Evolutionary conservation across 2,888 invertebrate genomes (phyloP).

Genomic region (Macropis europaea): DNA sequence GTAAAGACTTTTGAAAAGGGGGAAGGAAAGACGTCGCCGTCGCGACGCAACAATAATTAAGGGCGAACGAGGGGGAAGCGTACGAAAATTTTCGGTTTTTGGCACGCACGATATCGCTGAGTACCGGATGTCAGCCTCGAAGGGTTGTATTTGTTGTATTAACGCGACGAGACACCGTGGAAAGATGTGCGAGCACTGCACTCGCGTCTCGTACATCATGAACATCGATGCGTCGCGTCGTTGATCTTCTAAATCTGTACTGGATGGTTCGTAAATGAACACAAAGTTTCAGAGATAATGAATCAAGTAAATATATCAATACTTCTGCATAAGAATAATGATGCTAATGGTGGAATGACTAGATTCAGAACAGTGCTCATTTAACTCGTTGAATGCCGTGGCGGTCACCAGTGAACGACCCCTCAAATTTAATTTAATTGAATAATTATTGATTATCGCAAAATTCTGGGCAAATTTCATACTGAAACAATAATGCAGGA

Average conservation of each 20-base stretch:
- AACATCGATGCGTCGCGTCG: constrained; percentile 48
- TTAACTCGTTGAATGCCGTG: no score
- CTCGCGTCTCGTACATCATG: constrained; percentile 53
- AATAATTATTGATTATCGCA: no score
- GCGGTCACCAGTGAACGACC: no score
- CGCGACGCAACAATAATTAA: constrained; percentile 55
- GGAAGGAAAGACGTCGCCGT: constrained; percentile 14
- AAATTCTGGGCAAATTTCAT: no score
- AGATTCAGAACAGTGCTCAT: no score
- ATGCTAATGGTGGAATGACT: no score
- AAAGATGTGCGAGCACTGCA: constrained; percentile 44
- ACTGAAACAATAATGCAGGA: no score
- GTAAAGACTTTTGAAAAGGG: constrained; percentile 28
- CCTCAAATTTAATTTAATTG: no score
- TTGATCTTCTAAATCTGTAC: constrained; percentile 52
- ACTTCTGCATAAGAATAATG: no score
- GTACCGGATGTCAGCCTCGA: constrained; percentile 57
- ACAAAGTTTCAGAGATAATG: no score
- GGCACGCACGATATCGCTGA: constrained; percentile 56
- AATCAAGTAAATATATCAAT: no score
- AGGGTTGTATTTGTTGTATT: constrained; percentile 61
- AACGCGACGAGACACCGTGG: constrained; percentile 33
- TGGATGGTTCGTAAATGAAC: constrained; percentile 18
- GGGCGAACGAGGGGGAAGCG: constrained; percentile 31
- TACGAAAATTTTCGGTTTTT: constrained; percentile 46